Evolutionary conservation across 2,888 invertebrate genomes (phyloP), one percentile per base, ranked within the genome.

Genomic region (Euzetes globulus): DNA sequence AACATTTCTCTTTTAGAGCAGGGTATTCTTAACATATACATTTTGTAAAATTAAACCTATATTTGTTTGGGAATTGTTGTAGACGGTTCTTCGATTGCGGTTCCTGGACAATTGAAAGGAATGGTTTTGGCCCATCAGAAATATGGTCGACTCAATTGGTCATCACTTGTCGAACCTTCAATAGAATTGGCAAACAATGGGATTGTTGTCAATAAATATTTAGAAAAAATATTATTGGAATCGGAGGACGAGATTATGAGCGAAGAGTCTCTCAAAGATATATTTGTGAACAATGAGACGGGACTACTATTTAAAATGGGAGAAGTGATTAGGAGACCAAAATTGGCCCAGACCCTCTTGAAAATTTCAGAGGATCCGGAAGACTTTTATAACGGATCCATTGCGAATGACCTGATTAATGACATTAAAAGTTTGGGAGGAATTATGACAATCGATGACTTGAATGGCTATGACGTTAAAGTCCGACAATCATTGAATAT

Each of bases 91-190:
- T 87, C 93, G 0, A 87, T 91, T 15, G 96, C 89, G 17, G 90
- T 96, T n/a, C 95, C 96, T 0, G 94, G 94, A 11, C 95, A 95
- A 83, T 82, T 96, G 17, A 84, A 87, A 74, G 96, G 96, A 1
- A 92, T 92, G 82, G 89, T 90, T 87, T 88, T 86, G 75, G 88
- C 92, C 41, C 88, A 93, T 83, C 83, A 87, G 78, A 84, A 83
- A 78, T 92, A 89, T 81, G 93, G 94, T 3, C 78, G 78, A 5
- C 83, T 94, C 71, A 86, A 87, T 0, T 97, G 96, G 96, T 83
- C 83, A 65, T 87, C 88, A 0, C 84, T 97, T 29, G 88, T 97
- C 76, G 83, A 87, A 77, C 94, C 94, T 0, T 87, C 91, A 0
- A 92, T 92, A 71, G 85, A 88, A 52, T 83, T 96, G 33, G 91